These are phyloP conservation scores for Ceratina japonica DNA, from an alignment of 1,140 invertebrate genomes.

Conservation along the genomic window DNA sequence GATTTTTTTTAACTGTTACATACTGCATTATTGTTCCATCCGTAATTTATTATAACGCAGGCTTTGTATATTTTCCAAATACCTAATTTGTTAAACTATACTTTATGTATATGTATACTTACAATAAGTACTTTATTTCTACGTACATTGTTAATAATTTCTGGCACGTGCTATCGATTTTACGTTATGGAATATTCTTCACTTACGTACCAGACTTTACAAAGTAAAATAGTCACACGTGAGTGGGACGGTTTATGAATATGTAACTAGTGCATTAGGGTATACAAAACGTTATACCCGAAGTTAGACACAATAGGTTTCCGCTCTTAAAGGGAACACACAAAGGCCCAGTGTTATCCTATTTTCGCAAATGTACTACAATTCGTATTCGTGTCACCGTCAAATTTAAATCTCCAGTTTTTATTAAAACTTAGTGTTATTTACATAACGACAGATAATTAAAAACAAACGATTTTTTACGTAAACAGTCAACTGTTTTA, in stretches of 20 bases:
- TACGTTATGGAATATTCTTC: neutral
- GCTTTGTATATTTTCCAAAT: no score
- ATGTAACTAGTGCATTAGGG: neutral
- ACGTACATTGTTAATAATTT: neutral
- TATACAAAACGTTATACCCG: neutral
- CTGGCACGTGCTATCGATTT: neutral
- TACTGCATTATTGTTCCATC: no score
- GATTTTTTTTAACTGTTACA: no score
- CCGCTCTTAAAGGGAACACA: neutral
- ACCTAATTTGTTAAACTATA: no score
- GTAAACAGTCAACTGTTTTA: no score
- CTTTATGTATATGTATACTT: no score
- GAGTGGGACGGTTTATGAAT: neutral
- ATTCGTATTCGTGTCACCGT: neutral
- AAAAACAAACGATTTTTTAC: no score
- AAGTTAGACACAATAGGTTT: slow-evolving; percentile 1
- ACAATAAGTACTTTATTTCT: no score
- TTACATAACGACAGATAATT: no score
- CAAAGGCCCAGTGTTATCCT: neutral
- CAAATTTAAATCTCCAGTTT: neutral
- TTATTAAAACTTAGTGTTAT: no score
- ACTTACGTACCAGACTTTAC: no score
- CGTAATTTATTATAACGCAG: neutral
- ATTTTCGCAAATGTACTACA: neutral
- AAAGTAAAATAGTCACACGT: no score